Evolutionary conservation across 2,797 vertebrate genomes (phyloP).

Genomic region (Pseudopleuronectes americanus): DNA sequence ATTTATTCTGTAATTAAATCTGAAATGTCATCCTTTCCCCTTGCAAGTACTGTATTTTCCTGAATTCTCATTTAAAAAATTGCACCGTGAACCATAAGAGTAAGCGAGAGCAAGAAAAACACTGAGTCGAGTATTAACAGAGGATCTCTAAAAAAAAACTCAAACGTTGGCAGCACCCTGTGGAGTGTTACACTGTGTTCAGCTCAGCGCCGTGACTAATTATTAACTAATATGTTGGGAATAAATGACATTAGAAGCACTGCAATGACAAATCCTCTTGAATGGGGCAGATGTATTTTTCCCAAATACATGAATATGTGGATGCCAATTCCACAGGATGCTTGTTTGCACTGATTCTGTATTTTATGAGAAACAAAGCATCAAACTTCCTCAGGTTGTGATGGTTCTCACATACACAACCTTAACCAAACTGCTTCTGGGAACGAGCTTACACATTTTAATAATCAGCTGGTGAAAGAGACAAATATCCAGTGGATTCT

Average conservation of each 20-base stretch:
- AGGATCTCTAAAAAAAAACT: conserved; percentile 15
- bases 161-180: conserved; percentile 6
- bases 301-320: not conserved
- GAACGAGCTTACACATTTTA: conserved; percentile 27
- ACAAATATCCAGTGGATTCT: conserved; percentile 40
- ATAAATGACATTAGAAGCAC: not conserved
- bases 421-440: conserved; percentile 31
- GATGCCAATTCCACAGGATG: not conserved
- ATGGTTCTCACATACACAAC: not conserved
- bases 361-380: conserved; percentile 2
- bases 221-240: conserved; percentile 1
- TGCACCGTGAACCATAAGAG: conserved; percentile 42
- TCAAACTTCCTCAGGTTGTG: conserved; percentile 13
- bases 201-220: not conserved
- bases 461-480: conserved; percentile 25
- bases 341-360: conserved; percentile 4
- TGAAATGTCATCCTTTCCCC: conserved; percentile 69
- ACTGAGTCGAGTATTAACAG: conserved; percentile 11
- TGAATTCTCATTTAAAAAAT: conserved; percentile 48
- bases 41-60: conserved; percentile 55
- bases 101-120: conserved; percentile 1
- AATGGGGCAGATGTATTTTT: not conserved
- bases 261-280: not conserved
- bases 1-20: conserved; percentile 80
- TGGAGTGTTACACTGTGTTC: conserved; percentile 22